Evolutionary conservation across 2,888 invertebrate species (phyloP).

Genomic region (Thymelicus acteon): DNA sequence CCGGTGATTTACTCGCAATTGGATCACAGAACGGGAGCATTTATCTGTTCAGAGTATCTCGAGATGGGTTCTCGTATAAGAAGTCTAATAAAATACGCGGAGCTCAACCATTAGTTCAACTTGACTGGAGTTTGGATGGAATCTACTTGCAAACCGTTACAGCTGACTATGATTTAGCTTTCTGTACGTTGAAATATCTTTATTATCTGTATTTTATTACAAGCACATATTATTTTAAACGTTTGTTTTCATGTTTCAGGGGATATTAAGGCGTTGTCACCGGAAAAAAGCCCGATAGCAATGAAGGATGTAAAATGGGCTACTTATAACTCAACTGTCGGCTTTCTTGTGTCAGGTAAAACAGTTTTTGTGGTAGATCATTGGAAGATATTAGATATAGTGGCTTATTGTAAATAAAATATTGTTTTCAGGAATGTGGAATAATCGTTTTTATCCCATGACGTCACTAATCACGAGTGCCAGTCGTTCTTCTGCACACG

Average conservation of each 20-base stretch:
- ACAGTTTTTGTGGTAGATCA: background rate
- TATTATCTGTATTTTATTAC: background rate
- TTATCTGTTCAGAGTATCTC: constrained; percentile 90
- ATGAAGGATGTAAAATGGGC: constrained; percentile 97
- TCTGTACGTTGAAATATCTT: constrained; percentile 87
- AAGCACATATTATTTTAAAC: too few relatives aligned
- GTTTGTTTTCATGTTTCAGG: constrained; percentile 79
- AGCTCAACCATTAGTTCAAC: constrained; percentile 92
- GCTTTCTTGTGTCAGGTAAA: constrained; percentile 93
- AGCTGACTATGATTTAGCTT: constrained; percentile 94
- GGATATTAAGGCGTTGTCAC: constrained; percentile 94
- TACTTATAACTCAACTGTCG: constrained; percentile 94
- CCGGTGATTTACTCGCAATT: constrained; percentile 94
- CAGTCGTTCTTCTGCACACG: constrained; percentile 92
- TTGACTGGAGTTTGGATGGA: constrained; percentile 97
- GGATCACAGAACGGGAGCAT: constrained; percentile 95
- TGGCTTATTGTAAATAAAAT: constrained; percentile 40
- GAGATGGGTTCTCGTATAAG: constrained; percentile 95
- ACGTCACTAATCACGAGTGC: constrained; percentile 93
- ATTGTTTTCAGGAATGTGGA: constrained; percentile 90
- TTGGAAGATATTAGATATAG: background rate
- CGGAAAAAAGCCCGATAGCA: constrained; percentile 94
- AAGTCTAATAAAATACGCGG: constrained; percentile 95
- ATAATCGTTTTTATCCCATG: constrained; percentile 94
- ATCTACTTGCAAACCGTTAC: constrained; percentile 95